These are phyloP conservation scores for Colistium nudipinnis DNA, from an alignment of 2,113 vertebrate species.

Conservation along the genomic window DNA sequence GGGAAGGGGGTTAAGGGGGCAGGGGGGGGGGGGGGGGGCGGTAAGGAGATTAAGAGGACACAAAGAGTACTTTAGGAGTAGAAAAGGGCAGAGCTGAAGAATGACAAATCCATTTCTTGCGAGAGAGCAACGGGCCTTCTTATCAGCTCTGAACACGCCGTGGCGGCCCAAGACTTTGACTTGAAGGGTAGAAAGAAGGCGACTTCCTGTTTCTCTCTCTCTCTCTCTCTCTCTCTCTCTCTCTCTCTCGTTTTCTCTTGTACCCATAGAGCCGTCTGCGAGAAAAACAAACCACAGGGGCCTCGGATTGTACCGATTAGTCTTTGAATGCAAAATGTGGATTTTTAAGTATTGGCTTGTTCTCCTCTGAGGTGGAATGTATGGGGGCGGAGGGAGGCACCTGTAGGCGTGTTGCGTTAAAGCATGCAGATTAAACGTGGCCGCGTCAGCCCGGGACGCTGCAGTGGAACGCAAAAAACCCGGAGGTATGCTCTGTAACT, in stretches of 20 bases:
- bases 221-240: conserved; percentile 38
- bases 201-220: conserved; percentile 31
- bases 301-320: conserved; percentile 39
- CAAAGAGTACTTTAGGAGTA: conserved; percentile 49
- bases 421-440: conserved; percentile 35
- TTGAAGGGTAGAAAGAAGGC: conserved; percentile 59
- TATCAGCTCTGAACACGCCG: conserved; percentile 75
- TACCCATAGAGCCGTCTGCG: conserved; percentile 37
- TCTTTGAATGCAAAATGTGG: conserved; percentile 29
- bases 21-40: conserved; percentile 25
- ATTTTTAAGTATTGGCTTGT: conserved; percentile 23
- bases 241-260: conserved; percentile 29
- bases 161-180: conserved; percentile 58
- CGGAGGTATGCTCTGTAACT: conserved; percentile 26
- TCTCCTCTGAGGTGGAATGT: conserved; percentile 23
- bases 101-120: conserved; percentile 61
- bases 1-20: conserved; percentile 25
- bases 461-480: conserved; percentile 46
- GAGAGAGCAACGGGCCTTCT: conserved; percentile 50
- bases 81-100: conserved; percentile 47
- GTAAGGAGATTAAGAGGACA: conserved; percentile 21
- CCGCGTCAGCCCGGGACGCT: conserved; percentile 24
- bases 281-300: conserved; percentile 50
- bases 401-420: conserved; percentile 30
- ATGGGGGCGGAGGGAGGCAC: background rate